These are phyloP conservation scores for Uropetala carovei DNA, from an alignment of 2,888 invertebrate genomes.

Conservation along the genomic window DNA sequence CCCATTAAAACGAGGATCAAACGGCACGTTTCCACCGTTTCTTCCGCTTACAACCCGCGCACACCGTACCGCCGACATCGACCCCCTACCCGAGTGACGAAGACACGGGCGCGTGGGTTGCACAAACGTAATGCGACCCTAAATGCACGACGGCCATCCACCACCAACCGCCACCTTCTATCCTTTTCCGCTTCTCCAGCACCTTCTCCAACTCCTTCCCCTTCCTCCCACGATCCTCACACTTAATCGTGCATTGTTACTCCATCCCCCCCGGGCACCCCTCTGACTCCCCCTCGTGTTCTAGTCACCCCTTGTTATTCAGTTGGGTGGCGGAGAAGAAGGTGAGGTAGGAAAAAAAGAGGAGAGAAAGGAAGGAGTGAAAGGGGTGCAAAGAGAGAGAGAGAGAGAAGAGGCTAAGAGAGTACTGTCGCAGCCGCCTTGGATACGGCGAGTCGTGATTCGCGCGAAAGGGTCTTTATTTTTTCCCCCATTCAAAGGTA, in stretches of 20 bases:
- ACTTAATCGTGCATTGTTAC: slow-evolving; percentile 60
- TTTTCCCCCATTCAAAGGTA: not conserved
- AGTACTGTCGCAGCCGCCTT: slow-evolving; percentile 55
- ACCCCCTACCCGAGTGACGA: slow-evolving; percentile 3
- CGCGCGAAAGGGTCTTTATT: not conserved
- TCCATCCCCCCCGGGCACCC: not conserved
- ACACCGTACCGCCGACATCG: not conserved
- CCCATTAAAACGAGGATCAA: slow-evolving; percentile 45
- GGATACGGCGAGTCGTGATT: slow-evolving; percentile 56
- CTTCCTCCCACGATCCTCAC: not conserved
- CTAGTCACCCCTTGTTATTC: slow-evolving; percentile 23
- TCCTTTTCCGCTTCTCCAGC: not conserved
- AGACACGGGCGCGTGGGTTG: slow-evolving; percentile 35
- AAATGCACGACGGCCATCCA: slow-evolving; percentile 39
- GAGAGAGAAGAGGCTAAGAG: not conserved
- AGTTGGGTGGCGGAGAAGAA: not conserved
- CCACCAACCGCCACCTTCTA: slow-evolving; percentile 15
- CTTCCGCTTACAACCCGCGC: slow-evolving; percentile 26
- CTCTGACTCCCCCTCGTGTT: not conserved
- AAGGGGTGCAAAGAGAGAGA: no score
- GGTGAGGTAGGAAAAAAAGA: not conserved
- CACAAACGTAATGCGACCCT: slow-evolving; percentile 51
- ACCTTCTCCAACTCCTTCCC: no score
- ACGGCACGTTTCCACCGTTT: not conserved
- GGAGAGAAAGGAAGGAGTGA: not conserved